Base-by-base conservation (phyloP, 2,113 vertebrate species). In the Percopsis transmontana region DNA sequence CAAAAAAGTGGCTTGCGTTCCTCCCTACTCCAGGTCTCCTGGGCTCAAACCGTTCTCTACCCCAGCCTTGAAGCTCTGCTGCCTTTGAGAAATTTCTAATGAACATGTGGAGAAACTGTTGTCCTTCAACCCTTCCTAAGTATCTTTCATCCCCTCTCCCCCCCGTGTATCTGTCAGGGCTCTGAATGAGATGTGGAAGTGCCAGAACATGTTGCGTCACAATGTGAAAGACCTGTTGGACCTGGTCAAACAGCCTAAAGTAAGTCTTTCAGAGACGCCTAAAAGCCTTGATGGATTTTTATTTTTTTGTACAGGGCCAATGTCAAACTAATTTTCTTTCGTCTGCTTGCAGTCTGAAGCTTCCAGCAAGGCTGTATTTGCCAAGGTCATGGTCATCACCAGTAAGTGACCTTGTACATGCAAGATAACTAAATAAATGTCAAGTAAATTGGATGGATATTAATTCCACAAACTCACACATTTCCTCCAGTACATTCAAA, bases 121-220 rank as follows among this genome's bases (percentile, higher is more conserved):
- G 11, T 16, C 42, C 42, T 14, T 3, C 42, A 45, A 45, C 2
- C 11, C 11, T 16, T 5, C 15, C 10, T 14, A 14, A 3, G 15
- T 14, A 45, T 10, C 15, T 45, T 41, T 12, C 42, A 2, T 2
- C 11, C 3, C 12, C 42, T 13, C 42, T 16, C 1, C 3, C 7
- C 16, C 6, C 15, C 16, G 0, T 27, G 7, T 60, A 18, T 42
- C 38, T 65, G 62, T 80, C 88, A 99, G 97, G 89, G 97, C 97
- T 68, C 81, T 99, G 77, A 99, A 99, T 85, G 97, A 99, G 91
- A 99, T 99, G 97, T 99, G 97, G 97, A 99, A 99, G 82, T 99
- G 97, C 87, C 97, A 99, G 87, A 99, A 98, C 88, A 86, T 97
- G 76, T 85, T 99, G 68, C 91, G 97, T 75, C 94, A 97, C 79